Evolutionary conservation across 2,797 vertebrate genomes (phyloP), one percentile per base, ranked within the genome.

Genomic region (Lindbergichthys nudifrons): DNA sequence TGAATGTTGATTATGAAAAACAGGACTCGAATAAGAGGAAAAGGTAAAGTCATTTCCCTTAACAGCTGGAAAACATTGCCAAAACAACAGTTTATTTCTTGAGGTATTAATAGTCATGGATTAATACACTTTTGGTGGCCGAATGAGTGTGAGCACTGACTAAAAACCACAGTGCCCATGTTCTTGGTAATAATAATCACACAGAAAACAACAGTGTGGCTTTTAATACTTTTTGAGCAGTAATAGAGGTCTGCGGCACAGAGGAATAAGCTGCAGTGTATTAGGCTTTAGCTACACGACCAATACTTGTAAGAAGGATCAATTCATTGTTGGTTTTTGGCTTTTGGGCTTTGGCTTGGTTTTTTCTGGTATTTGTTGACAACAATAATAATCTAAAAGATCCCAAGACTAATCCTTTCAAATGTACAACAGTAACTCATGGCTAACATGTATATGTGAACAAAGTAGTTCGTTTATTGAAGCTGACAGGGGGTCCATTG

Each of bases 61-160:
- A 62, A 59, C 10, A 45, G 13, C n/a, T 51, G 5, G 45, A 23
- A 42, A 43, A 68, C 32, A 39, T 43, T n/a, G 36, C 0, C 45
- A 15, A 61, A 36, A 54, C 43, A 23, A 59, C 12, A 23, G 11
- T 23, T 32, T 14, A 19, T 69, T 66, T 67, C 32, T 18, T 5
- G 10, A 52, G 56, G 16, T 66, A 39, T 58, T 67, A 59, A 43
- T 23, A 60, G 41, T 16, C 19, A 13, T 52, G 63, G 48, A 66
- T 61, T 69, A 65, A 65, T 26, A 45, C 5, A 10, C 5, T 19
- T 50, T 60, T 53, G 26, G 21, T 42, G 47, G n/a, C 47, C 45
- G 21, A 36, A 13, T 54, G 43, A 65, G 39, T 63, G 57, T 54
- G 57, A 36, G 51, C 43, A 51, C 26, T 4, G 26, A 66, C 39